Conservation (phyloP, 2,888 invertebrate species). For the Andrena dorsata region DNA sequence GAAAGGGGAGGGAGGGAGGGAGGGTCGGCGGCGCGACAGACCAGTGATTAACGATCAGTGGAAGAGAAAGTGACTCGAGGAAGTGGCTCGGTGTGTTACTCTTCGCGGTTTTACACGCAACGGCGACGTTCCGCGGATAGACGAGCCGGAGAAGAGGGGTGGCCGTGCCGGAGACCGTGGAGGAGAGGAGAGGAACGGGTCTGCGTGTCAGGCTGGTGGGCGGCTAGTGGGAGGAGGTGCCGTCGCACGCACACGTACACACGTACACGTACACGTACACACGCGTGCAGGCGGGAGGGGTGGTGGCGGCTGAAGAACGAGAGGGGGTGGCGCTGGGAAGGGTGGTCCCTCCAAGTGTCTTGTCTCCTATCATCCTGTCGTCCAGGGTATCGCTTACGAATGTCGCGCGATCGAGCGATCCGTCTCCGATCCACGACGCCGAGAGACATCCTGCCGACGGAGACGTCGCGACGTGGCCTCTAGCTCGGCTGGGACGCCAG, state of each 20-base stretch:
- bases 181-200: constrained; percentile 16
- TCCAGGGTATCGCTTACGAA: constrained; percentile 82
- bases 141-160: constrained; percentile 32
- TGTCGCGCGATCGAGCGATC: constrained; percentile 82
- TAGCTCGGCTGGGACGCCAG: constrained; percentile 9
- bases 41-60: constrained; percentile 60
- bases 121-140: constrained; percentile 55
- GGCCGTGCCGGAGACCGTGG: constrained; percentile 12
- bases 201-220: constrained; percentile 55
- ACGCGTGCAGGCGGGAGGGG: constrained; percentile 34
- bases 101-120: constrained; percentile 58
- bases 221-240: constrained; percentile 39
- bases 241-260: constrained; percentile 20
- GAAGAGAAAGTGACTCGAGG: constrained; percentile 61
- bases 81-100: constrained; percentile 60
- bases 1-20: too few relatives aligned
- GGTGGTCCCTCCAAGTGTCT: constrained; percentile 79
- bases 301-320: constrained; percentile 67
- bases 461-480: constrained; percentile 52
- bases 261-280: background rate
- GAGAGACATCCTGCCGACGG: constrained; percentile 66
- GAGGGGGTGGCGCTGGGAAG: constrained; percentile 70
- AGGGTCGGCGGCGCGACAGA: background rate
- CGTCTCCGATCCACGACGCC: constrained; percentile 76
- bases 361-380: constrained; percentile 82